Percentiles rank a stretch among this genome's conserved stretches.
Conservation (phyloP, 2,888 invertebrate genomes). For the Steinernema hermaphroditum region DNA sequence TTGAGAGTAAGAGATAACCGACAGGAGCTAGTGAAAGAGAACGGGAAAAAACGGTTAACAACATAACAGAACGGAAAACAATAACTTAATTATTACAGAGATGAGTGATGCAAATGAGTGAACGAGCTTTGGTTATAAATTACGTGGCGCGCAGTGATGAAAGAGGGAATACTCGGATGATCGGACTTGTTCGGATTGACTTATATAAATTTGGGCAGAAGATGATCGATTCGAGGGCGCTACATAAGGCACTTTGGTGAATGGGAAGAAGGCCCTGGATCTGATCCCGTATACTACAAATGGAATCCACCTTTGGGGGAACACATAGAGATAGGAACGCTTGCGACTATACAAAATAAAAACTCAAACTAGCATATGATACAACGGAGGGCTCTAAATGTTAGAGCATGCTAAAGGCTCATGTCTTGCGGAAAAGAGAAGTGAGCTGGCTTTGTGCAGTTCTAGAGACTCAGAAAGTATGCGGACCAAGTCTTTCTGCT, state of each 20-base stretch:
- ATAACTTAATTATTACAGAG: constrained; percentile 5
- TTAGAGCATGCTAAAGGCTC: not conserved
- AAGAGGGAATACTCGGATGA: constrained; percentile 11
- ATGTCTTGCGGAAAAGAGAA: not conserved
- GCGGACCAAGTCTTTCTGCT: not conserved
- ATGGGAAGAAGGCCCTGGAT: not conserved
- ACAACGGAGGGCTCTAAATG: constrained; percentile 13
- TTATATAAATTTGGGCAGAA: not conserved
- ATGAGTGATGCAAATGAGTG: not conserved
- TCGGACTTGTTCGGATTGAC: not conserved
- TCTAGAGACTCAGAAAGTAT: constrained; percentile 6
- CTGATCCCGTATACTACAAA: not conserved
- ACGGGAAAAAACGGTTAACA: too few species aligned
- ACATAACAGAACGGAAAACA: not conserved
- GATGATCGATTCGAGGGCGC: not conserved
- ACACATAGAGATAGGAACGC: not conserved
- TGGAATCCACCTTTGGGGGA: constrained; percentile 16
- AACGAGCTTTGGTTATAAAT: not conserved
- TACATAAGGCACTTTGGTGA: constrained; percentile 21
- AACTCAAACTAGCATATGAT: not conserved
- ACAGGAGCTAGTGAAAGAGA: not conserved
- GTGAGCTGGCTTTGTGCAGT: not conserved
- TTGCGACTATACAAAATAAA: not conserved
- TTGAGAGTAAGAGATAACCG: not conserved
- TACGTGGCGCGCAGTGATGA: not conserved